Evolutionary conservation across 1,140 invertebrate genomes (phyloP).

Genomic region (Oreohelix idahoensis): DNA sequence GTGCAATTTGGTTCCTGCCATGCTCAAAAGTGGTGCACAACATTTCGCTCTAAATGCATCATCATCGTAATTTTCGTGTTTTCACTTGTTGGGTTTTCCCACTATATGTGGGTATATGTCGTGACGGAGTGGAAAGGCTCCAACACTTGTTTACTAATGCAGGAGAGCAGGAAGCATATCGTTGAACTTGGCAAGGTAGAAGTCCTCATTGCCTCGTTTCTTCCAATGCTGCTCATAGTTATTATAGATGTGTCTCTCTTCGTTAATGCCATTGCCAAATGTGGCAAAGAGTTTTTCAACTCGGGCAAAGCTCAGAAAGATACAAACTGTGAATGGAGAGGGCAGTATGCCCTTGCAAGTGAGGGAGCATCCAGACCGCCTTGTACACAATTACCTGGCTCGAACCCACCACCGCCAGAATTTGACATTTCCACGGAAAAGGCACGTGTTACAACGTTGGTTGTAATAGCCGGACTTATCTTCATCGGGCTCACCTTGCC

Average conservation of each 20-base stretch:
- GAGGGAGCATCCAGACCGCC: not conserved
- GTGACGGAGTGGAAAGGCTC: slow-evolving; percentile 5
- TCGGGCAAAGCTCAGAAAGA: not conserved
- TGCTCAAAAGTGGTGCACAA: slow-evolving; percentile 25
- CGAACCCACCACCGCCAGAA: not conserved
- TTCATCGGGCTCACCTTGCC: slow-evolving; percentile 27
- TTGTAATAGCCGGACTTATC: slow-evolving; percentile 15
- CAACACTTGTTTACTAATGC: not conserved
- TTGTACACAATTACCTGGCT: not conserved
- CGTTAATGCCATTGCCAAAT: not conserved
- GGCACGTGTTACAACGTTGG: not conserved
- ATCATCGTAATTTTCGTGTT: slow-evolving; percentile 38
- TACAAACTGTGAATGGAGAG: not conserved
- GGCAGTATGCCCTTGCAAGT: not conserved
- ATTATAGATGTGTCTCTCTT: slow-evolving; percentile 26
- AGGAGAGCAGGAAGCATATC: slow-evolving; percentile 27
- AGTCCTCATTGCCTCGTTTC: slow-evolving; percentile 20
- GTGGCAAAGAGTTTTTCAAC: not conserved
- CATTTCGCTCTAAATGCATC: slow-evolving; percentile 37
- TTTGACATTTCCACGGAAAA: slow-evolving; percentile 24
- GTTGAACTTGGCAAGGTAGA: slow-evolving; percentile 22
- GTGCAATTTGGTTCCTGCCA: slow-evolving; percentile 18
- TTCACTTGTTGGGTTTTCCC: slow-evolving; percentile 32
- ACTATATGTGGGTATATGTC: slow-evolving; percentile 32
- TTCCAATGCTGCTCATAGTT: slow-evolving; percentile 32